These are phyloP conservation scores for Gari tellinella DNA, from an alignment of 2,888 invertebrate species.

Conservation along the genomic window DNA sequence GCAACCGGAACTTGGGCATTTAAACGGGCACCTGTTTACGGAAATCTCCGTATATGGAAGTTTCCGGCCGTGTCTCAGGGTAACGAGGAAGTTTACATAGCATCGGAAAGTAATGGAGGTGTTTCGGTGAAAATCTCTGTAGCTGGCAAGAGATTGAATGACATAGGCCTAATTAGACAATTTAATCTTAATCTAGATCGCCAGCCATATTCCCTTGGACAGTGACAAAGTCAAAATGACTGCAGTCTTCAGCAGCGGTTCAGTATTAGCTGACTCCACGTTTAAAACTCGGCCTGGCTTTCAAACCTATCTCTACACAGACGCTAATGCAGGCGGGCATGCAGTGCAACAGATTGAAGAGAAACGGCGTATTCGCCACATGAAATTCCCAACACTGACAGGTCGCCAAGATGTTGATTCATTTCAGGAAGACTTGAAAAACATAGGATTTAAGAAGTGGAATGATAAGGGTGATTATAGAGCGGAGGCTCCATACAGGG, in stretches of 20 bases:
- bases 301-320: constrained; percentile 71
- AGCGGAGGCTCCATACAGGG: constrained; percentile 77
- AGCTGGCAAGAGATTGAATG: no score
- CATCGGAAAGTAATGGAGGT: constrained; percentile 60
- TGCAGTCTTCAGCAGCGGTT: constrained; percentile 62
- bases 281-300: constrained; percentile 77
- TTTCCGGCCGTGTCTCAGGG: constrained; percentile 69
- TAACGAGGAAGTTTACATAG: constrained; percentile 75
- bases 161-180: no score
- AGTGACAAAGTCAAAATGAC: constrained; percentile 63
- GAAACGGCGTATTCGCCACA: constrained; percentile 75
- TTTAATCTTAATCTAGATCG: no score
- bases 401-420: constrained; percentile 79
- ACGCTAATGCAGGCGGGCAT: constrained; percentile 77
- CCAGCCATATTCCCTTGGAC: background rate
- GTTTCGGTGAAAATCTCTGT: no score
- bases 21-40: constrained; percentile 63
- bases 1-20: no score
- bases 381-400: constrained; percentile 78
- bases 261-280: constrained; percentile 77
- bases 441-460: constrained; percentile 72
- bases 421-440: constrained; percentile 68
- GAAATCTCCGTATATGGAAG: constrained; percentile 67
- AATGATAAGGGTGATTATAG: constrained; percentile 80
- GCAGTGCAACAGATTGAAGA: constrained; percentile 77